Base-by-base conservation (phyloP, 2,113 vertebrate species). In the Glaucidium brasilianum region DNA sequence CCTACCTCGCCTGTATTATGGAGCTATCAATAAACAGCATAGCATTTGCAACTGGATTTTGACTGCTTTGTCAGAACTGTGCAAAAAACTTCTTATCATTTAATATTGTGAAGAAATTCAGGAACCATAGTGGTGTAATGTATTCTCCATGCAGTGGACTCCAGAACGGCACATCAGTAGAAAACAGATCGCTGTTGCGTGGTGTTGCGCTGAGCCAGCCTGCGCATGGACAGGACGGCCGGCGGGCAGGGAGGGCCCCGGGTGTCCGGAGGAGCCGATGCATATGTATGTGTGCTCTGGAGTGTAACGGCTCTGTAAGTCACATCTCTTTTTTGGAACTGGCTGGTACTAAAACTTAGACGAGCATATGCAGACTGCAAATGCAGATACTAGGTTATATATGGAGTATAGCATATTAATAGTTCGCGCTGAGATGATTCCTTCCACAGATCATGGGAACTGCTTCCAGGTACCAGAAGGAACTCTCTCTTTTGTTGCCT, bases 21-120 rank as follows among this genome's bases (percentile, higher is more conserved):
- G 94, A 87, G 93, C 97, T 96, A 96, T 97, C 98, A 97, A 96
- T 96, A 97, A 95, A 95, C 95, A 95, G 92, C 95, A 63, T 25
- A 89, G 94, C 97, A 68, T 82, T 63, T 79, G 94, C 95, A 96
- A 96, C 97, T 97, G 96, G 95, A 96, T 88, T 97, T 96, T 77
- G 67, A 92, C 94, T 96, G 91, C 82, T 83, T 94, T 96, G 96
- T 77, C 62, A 75, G 88, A 90, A 92, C 87, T 69, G 17, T 11
- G 79, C 30, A 34, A 47, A 87, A 83, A 77, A 78, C 14, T 18
- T 37, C 73, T 55, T 85, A 90, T 78, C 52, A 15, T 77, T 90
- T 58, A 52, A 69, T 63, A 50, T 53, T 26, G 25, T 2, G 49
- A 55, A 80, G 68, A n/a, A 92, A 80, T 58, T 59, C 52, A 12